Evolutionary conservation across 2,113 vertebrate species (phyloP).

Genomic region (Morphnarchus princeps): DNA sequence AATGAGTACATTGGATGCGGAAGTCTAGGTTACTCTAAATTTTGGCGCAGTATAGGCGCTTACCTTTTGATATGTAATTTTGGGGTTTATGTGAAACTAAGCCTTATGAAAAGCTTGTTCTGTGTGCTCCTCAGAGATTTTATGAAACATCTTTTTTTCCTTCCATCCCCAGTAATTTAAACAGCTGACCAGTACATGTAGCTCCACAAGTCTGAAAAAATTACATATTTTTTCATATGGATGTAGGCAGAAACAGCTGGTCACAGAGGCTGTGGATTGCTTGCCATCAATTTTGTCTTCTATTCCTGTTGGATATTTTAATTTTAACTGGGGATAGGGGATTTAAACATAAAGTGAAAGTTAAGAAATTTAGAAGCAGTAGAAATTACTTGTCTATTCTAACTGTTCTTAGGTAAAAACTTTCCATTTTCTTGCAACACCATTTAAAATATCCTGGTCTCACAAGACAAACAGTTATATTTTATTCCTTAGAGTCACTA

Average conservation of each 20-base stretch:
- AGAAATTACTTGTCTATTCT: not conserved
- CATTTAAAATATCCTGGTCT: not conserved
- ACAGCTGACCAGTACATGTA: not conserved
- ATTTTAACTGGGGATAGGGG: not conserved
- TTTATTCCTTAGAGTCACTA: not conserved
- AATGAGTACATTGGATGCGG: not conserved
- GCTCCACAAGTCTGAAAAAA: not conserved
- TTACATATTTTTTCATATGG: not conserved
- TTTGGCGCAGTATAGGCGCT: not conserved
- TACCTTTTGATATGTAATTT: not conserved
- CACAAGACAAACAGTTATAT: not conserved
- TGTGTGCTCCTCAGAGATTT: not conserved
- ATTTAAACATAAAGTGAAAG: not conserved
- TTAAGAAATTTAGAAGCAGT: not conserved
- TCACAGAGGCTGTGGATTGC: not conserved
- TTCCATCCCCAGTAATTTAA: not conserved
- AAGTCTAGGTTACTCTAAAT: not conserved
- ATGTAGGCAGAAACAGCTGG: not conserved
- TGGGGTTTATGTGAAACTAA: not conserved
- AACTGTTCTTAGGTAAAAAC: not conserved
- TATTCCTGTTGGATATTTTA: not conserved
- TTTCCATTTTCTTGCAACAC: not conserved
- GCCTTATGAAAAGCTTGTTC: not conserved
- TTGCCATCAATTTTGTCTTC: not conserved
- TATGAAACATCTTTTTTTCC: not conserved